A percentile compares a stretch with the other conserved stretches of the same genome.
phyloP scores from a whole-genome alignment of 2,797 vertebrate genomes.

The Anolis apletophallus region DNA sequence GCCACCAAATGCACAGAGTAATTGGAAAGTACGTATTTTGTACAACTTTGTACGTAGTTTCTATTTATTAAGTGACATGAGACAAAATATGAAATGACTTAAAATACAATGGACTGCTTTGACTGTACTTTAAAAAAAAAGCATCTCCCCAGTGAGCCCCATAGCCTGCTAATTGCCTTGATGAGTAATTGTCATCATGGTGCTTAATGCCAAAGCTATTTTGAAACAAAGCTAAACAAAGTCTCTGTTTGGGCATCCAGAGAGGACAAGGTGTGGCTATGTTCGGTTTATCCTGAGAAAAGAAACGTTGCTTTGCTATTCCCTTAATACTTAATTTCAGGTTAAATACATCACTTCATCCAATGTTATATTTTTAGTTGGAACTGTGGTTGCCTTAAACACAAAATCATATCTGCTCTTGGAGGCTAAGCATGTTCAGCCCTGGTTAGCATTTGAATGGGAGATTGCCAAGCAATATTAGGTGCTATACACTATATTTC shows the following conservation, averaged over 20 bases:
- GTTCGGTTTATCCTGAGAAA: constrained; percentile 40
- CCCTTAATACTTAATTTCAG: constrained; percentile 48
- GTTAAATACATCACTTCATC: constrained; percentile 62
- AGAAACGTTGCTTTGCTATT: constrained; percentile 21
- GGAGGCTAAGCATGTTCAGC: no score
- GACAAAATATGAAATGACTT: constrained; percentile 25
- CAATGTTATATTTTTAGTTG: constrained; percentile 42
- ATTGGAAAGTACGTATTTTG: constrained; percentile 28
- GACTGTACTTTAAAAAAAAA: not conserved
- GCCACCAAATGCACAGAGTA: not conserved
- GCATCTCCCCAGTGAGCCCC: not conserved
- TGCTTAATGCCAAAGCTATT: not conserved
- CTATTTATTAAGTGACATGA: constrained; percentile 12
- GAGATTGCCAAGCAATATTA: no score
- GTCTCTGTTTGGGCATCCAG: constrained; percentile 55
- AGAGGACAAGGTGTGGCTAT: constrained; percentile 13
- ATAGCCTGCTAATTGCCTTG: constrained; percentile 8
- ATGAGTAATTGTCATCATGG: not conserved
- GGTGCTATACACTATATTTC: no score
- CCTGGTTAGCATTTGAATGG: no score
- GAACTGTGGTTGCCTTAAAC: constrained; percentile 38
- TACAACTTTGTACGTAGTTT: not conserved
- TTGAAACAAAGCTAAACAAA: constrained; percentile 31
- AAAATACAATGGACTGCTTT: not conserved
- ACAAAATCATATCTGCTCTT: no score